Percentiles rank a stretch among this genome's conserved stretches.
Conservation (phyloP, 2,797 vertebrate species). For the Loris lydekkerianus region DNA sequence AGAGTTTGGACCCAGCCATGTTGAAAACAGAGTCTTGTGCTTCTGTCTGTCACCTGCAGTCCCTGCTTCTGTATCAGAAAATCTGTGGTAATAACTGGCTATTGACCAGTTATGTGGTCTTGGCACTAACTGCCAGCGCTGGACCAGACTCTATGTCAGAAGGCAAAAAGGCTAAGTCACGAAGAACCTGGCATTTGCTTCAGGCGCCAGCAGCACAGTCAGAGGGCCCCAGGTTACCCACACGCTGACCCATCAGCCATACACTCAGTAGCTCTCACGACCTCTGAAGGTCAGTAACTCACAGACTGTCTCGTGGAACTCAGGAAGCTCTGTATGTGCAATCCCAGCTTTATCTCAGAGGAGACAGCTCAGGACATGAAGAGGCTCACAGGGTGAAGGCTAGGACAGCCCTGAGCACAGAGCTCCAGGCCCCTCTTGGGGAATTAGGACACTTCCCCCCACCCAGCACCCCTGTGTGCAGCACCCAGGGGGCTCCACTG, state of each 20-base stretch:
- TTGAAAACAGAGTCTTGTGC: background rate
- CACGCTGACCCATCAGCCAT: background rate
- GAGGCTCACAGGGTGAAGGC: fast-evolving
- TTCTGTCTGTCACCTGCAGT: too few species aligned
- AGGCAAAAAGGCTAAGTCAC: background rate
- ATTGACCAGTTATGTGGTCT: too few species aligned
- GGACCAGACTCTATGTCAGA: background rate
- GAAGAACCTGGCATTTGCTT: background rate
- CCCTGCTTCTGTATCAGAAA: background rate
- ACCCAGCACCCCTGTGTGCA: fast-evolving
- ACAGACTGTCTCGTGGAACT: background rate
- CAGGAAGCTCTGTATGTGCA: background rate
- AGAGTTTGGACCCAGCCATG: background rate
- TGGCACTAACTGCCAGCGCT: fast-evolving
- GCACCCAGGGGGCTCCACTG: background rate
- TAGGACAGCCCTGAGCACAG: fast-evolving
- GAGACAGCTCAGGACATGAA: background rate
- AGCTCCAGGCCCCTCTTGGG: fast-evolving
- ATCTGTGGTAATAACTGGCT: fast-evolving
- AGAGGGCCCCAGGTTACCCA: fast-evolving
- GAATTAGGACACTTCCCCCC: fast-evolving
- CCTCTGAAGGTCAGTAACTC: background rate
- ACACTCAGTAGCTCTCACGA: fast-evolving
- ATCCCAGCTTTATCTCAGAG: too few species aligned
- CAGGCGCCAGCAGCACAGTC: background rate